These are phyloP conservation scores for Crioceris asparagi DNA, from an alignment of 2,888 invertebrate species.

Conservation along the genomic window DNA sequence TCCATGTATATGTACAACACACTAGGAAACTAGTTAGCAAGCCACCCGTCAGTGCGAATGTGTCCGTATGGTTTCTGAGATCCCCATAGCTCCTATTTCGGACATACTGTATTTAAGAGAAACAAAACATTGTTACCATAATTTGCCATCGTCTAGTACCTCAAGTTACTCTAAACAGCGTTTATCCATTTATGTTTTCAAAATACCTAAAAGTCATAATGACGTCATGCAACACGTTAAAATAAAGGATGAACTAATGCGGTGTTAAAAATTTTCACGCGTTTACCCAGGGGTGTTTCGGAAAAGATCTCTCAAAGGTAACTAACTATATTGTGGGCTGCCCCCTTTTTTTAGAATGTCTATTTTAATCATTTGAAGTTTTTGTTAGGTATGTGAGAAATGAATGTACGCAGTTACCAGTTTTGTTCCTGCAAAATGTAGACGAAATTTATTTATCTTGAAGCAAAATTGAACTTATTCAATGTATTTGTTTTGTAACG, in stretches of 20 bases:
- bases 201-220: conserved; percentile 18
- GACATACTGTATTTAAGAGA: too few species aligned
- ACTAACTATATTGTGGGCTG: conserved; percentile 49
- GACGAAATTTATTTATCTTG: neutral
- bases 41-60: too few species aligned
- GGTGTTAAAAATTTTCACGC: conserved; percentile 39
- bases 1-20: too few species aligned
- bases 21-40: too few species aligned
- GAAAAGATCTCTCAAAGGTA: conserved; percentile 95
- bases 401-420: conserved; percentile 31
- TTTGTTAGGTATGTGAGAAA: conserved; percentile 30
- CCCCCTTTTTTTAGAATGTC: conserved; percentile 39
- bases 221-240: conserved; percentile 16
- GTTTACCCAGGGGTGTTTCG: conserved; percentile 79
- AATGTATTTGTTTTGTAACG: too few species aligned
- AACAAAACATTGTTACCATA: too few species aligned
- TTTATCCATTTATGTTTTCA: too few species aligned
- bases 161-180: too few species aligned
- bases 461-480: too few species aligned
- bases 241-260: conserved; percentile 15
- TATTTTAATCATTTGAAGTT: conserved; percentile 28
- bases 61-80: too few species aligned
- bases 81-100: too few species aligned
- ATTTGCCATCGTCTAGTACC: too few species aligned
- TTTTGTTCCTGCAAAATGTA: neutral